Base-by-base conservation (phyloP, 2,797 vertebrate species). In the Gymnoscopelus microlampas region DNA sequence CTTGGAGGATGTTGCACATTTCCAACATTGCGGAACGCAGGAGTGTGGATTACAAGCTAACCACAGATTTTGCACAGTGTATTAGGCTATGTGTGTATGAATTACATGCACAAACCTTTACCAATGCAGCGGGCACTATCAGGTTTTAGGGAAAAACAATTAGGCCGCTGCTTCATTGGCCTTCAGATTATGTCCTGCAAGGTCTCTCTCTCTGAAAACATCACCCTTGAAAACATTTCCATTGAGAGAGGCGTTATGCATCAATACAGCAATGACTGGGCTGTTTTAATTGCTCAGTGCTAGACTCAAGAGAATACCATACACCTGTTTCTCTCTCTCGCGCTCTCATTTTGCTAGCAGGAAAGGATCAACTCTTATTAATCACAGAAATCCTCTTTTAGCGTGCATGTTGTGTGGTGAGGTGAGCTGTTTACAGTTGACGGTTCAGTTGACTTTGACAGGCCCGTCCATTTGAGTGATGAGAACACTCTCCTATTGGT, bases 1-100 rank as follows among this genome's bases (percentile, higher is more conserved):
- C 24, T 53, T 49, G 56, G 55, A 70, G 56, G 76, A 73, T 63
- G 50, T 58, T 53, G 57, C 74, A 73, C n/a, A 9, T 78, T 80
- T 81, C 55, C 63, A 24, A 44, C 60, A 72, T 63, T 61, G 63
- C 80, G 80, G 75, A 53, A 53, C 2, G 66, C 29, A 51, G n/a
- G 13, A 8, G 35, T 47, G 71, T 14, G 48, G 68, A 57, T 68
- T 39, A 67, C 54, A 65, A 71, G 39, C 53, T 44, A 35, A 68
- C 55, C 63, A 55, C 71, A 56, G 49, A 9, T 56, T 5, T n/a
- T 24, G 5, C 29, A 10, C 66, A 2, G 4, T 14, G 9, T 57
- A 29, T 57, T 26, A 26, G 5, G 44, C 0, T 10, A 13, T 61
- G 51, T 50, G 13, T 53, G 48, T 32, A 63, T 59, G 55, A 44